A percentile compares a stretch with the other conserved stretches of the same genome.
Conservation (phyloP, 2,888 invertebrate species). For the Liopterus haemorrhoidalis region DNA sequence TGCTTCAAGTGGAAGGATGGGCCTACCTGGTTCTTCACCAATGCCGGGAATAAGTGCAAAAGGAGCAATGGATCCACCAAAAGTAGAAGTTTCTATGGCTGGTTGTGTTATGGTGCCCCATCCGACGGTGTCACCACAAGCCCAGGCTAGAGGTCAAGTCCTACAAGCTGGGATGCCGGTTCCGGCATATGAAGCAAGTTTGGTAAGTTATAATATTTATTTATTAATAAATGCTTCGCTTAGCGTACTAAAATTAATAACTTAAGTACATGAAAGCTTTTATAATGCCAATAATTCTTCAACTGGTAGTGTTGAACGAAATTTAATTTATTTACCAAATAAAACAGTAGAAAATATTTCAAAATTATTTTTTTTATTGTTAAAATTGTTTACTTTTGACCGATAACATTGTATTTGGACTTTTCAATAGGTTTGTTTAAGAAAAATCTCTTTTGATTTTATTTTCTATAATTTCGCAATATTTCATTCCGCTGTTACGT, state of each 20-base stretch:
- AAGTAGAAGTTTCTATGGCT: constrained; percentile 50
- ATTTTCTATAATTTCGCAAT: too few relatives aligned
- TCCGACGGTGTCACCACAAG: constrained; percentile 44
- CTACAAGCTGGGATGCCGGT: constrained; percentile 54
- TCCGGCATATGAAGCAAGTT: constrained; percentile 57
- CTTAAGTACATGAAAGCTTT: background rate
- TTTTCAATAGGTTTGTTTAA: too few relatives aligned
- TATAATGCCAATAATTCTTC: too few relatives aligned
- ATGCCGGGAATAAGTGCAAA: constrained; percentile 47
- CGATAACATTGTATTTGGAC: too few relatives aligned
- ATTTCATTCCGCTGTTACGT: too few relatives aligned
- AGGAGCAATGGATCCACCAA: constrained; percentile 50
- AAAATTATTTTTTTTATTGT: too few relatives aligned
- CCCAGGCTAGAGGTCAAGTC: constrained; percentile 50
- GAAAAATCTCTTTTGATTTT: too few relatives aligned
- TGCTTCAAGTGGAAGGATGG: constrained; percentile 48
- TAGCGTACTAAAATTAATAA: constrained; percentile 16
- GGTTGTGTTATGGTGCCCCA: constrained; percentile 53
- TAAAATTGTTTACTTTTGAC: too few relatives aligned
- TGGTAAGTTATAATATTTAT: constrained; percentile 60
- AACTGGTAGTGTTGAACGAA: too few relatives aligned
- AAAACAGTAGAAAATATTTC: too few relatives aligned
- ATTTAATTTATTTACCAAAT: too few relatives aligned
- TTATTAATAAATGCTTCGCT: constrained; percentile 7
- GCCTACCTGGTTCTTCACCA: constrained; percentile 58